Base-by-base conservation (phyloP, 2,797 vertebrate species). In the Spea hammondii region DNA sequence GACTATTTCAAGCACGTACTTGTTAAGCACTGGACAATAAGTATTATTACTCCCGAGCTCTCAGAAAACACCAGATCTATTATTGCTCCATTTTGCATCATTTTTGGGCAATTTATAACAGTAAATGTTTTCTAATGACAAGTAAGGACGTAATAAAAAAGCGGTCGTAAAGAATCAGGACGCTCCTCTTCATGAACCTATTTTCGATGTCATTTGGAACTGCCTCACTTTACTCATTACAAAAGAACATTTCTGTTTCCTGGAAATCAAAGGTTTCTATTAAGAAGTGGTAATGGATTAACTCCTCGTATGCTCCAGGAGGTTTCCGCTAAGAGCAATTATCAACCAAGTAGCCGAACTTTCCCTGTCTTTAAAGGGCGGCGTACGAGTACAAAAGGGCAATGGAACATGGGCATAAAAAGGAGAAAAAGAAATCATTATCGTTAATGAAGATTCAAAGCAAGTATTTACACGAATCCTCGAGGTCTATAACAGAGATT, bases 91-190 rank as follows among this genome's bases (percentile, higher is more conserved):
- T 82, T 86, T 83, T 84, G 8, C n/a, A 62, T 65, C 9, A 49
- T 65, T 83, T 86, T 76, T 57, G 60, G 65, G 32, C 70, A 81
- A 60, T 86, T 86, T 77, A 78, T 82, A 76, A 49, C 77, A 73
- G 81, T 84, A 83, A 82, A 86, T 81, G 17, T 7, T 79, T 85
- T 85, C 74, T 86, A 85, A 83, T 83, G 71, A 68, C 70, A 75
- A 13, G 82, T 12, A 44, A 13, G 80, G 55, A 83, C 62, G 51
- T 82, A 73, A 48, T 77, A 83, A 84, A 83, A 84, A 66, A 17
- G 71, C n/a, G 45, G 83, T 72, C 47, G 69, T 8, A 79, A 70
- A 70, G 44, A 74, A 51, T 17, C 60, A 60, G 5, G 51, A 48
- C 10, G 73, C n/a, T 49, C 4, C 47, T 68, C 17, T 51, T 47